A percentile compares a stretch with the other conserved stretches of the same genome.
These are phyloP conservation scores for Leistus spinibarbis DNA, from an alignment of 2,888 invertebrate species.

Conservation along the genomic window DNA sequence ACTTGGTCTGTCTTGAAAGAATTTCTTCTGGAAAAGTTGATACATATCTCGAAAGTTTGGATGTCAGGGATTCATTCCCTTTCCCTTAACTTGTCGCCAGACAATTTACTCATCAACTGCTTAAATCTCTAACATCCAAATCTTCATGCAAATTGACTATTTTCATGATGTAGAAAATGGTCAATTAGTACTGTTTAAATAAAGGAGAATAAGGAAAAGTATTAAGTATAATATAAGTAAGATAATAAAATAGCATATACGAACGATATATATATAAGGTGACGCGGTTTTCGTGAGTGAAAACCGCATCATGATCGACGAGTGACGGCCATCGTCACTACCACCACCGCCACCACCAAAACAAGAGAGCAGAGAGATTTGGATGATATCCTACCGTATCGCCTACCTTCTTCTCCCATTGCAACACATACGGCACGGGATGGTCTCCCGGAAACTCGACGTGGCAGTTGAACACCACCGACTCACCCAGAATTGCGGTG, in stretches of 20 bases:
- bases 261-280: not conserved
- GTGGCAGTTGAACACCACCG: constrained; percentile 97
- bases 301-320: not conserved
- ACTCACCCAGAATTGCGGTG: constrained; percentile 96
- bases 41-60: constrained; percentile 21
- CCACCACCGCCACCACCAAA: not conserved
- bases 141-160: not conserved
- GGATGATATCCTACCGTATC: constrained; percentile 86
- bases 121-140: not conserved
- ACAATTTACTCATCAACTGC: not conserved
- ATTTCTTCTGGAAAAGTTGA: constrained; percentile 33
- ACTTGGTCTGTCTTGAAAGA: constrained; percentile 33
- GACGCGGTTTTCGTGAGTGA: not conserved
- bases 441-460: constrained; percentile 96
- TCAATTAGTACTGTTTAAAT: not conserved
- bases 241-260: constrained; percentile 1
- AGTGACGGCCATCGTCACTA: not conserved
- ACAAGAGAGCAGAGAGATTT: constrained; percentile 60
- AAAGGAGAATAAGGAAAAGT: not conserved
- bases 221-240: not conserved
- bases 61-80: not conserved
- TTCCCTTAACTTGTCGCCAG: not conserved
- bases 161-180: not conserved
- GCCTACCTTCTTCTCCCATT: constrained; percentile 99
- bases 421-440: constrained; percentile 96